Base-by-base conservation (phyloP, 2,113 vertebrate genomes). In the Sminthopsis crassicaudata region DNA sequence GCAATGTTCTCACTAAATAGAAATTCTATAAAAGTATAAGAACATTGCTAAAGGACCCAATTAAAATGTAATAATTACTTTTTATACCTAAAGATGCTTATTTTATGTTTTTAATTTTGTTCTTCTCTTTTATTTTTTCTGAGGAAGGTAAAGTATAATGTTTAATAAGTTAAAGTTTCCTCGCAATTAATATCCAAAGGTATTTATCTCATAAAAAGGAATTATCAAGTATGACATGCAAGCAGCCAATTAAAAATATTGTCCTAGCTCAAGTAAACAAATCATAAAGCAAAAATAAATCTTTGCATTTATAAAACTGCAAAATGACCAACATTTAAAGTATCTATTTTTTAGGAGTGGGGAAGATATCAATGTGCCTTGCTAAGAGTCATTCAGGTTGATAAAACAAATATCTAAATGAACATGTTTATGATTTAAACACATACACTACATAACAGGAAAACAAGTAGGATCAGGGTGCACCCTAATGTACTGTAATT, bases 391-490 rank as follows among this genome's bases (percentile, higher is more conserved):
- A 98, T 98, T 97, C 98, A 98, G 98, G 98, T 98, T 98, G 98
- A 98, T 98, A 98, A 98, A 96, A 97, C 96, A 98, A 98, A 98
- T 98, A 98, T 99, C 99, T 98, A 98, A 98, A 99, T 98, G 99
- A 98, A 98, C 97, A 97, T 97, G 96, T 96, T 98, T 97, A 97
- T 97, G 97, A 98, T 95, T 98, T 98, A 98, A 98, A 98, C 98
- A 98, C 98, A 97, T 97, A 97, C 96, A 97, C 95, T 89, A 96
- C 98, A 50, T 97, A 98, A 98, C 98, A 98, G 98, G 98, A 98
- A 97, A 95, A 95, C 98, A 98, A 98, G 97, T 97, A 96, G 53
- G 96, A 97, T 98, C 97, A 97, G 97, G 97, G 96, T 97, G 98
- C 96, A 96, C 97, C 94, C 97, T 97, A 97, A 98, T 96, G 98